A percentile compares a stretch with the other conserved stretches of the same genome.
Conservation (phyloP, 2,888 invertebrate species). For the Stomorhina lunata region DNA sequence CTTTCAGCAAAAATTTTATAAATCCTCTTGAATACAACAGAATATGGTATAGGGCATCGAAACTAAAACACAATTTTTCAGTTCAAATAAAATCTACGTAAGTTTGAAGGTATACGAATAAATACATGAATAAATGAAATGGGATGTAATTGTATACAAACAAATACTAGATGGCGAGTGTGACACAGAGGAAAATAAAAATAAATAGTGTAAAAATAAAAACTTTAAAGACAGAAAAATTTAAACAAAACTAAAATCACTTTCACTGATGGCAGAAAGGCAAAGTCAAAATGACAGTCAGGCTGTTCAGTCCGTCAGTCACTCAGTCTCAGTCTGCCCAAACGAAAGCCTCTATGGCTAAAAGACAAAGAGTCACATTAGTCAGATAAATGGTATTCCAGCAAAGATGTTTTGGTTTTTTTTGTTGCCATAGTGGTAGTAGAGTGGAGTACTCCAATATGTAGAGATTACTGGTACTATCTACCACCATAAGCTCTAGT, state of each 20-base stretch:
- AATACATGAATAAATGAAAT: background rate
- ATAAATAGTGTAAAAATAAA: slow-evolving; percentile 42
- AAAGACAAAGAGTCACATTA: slow-evolving; percentile 1
- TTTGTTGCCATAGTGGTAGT: background rate
- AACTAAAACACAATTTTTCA: background rate
- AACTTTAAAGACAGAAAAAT: slow-evolving; percentile 36
- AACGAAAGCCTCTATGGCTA: background rate
- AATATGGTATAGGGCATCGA: too few species aligned
- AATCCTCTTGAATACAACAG: too few species aligned
- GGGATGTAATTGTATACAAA: background rate
- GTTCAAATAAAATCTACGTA: slow-evolving; percentile 7
- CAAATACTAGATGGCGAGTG: slow-evolving; percentile 3
- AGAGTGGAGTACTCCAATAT: background rate
- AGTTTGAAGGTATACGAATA: background rate
- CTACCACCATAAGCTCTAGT: background rate
- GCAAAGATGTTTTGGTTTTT: background rate
- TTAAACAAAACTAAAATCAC: slow-evolving; percentile 77
- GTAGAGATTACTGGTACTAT: background rate
- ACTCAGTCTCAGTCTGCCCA: background rate
- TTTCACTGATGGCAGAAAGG: slow-evolving; percentile 72
- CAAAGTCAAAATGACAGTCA: slow-evolving; percentile 38
- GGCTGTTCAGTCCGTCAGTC: background rate
- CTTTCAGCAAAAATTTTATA: too few species aligned
- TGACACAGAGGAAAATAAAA: too few species aligned
- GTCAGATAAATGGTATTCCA: slow-evolving; percentile 10